Evolutionary conservation across 2,797 vertebrate species (phyloP).

Genomic region (Etheostoma perlongum): DNA sequence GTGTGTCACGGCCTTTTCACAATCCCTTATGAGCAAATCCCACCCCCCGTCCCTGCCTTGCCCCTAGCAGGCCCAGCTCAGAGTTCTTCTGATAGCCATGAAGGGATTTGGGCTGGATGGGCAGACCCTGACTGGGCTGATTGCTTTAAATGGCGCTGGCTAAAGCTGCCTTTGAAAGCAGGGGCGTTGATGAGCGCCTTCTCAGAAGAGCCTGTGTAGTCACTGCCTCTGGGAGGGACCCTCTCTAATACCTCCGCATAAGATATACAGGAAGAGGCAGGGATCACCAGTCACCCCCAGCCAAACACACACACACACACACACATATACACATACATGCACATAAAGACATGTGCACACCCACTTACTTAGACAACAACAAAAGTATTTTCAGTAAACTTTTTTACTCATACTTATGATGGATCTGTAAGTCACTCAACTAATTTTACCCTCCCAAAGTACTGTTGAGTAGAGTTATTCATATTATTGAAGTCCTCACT

Average conservation of each 20-base stretch:
- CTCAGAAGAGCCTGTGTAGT: constrained; percentile 81
- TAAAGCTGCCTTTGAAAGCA: constrained; percentile 85
- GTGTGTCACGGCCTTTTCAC: constrained; percentile 86
- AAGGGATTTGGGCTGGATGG: constrained; percentile 88
- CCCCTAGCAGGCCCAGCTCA: constrained; percentile 83
- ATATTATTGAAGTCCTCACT: constrained; percentile 37
- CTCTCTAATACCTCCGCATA: constrained; percentile 80
- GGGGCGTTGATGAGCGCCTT: constrained; percentile 80
- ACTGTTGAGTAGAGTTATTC: constrained; percentile 27
- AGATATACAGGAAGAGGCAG: constrained; percentile 80
- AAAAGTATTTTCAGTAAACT: constrained; percentile 77
- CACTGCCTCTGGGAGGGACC: constrained; percentile 85
- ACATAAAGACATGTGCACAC: constrained; percentile 52
- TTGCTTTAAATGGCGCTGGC: constrained; percentile 85
- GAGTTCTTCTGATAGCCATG: constrained; percentile 86
- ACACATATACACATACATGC: constrained; percentile 24
- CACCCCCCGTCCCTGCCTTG: constrained; percentile 77
- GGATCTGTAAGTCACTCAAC: constrained; percentile 48
- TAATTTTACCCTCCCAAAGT: constrained; percentile 30
- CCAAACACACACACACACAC: constrained; percentile 58
- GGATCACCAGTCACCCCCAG: constrained; percentile 81
- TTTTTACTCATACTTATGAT: constrained; percentile 67
- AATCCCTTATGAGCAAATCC: constrained; percentile 85
- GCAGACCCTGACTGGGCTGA: constrained; percentile 85
- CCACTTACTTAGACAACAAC: constrained; percentile 61